Evolutionary conservation across 2,113 vertebrate genomes (phyloP), one percentile per base, ranked within the genome.

Genomic region (Gambusia holbrooki): DNA sequence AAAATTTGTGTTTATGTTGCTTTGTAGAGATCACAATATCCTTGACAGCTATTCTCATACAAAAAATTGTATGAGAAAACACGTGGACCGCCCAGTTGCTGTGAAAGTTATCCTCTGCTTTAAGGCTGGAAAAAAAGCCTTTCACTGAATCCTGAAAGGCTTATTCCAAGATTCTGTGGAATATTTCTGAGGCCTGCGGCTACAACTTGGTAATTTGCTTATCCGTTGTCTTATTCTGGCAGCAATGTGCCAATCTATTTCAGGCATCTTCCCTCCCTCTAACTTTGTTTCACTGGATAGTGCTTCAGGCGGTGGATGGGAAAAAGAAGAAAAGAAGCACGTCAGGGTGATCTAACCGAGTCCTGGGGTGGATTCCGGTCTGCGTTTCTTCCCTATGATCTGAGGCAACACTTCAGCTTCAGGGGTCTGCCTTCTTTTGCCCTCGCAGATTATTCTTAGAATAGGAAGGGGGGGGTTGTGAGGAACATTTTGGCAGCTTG

Each of bases 311-410:
- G 19, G 76, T 11, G 4, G 60, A 51, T 51, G 62, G 73, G 25
- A 5, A 54, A 37, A 61, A 42, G 32, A 60, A 60, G 61, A 32
- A n/a, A 12, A 74, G 83, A 67, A 75, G 66, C 81, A 79, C 85
- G 85, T 84, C 76, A 32, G 74, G 75, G 65, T 81, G 88, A 92
- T 84, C 85, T 79, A 87, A 88, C 78, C 75, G 70, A 76, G 87
- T 90, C 87, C 83, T 78, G 69, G 71, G 80, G 82, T 80, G 79
- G 76, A 85, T 82, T 88, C 83, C 68, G 78, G 87, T 89, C 87
- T 88, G 73, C 48, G 75, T 80, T 86, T 80, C 81, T 78, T 87
- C 80, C 86, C 80, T 87, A 83, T 76, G 80, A 78, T 82, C 84
- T 70, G 9, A 86, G 85, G 73, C 85, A 77, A 82, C 75, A 64